Evolutionary conservation across 2,113 vertebrate genomes (phyloP), one percentile per base, ranked within the genome.

Genomic region (Smithornis capensis): DNA sequence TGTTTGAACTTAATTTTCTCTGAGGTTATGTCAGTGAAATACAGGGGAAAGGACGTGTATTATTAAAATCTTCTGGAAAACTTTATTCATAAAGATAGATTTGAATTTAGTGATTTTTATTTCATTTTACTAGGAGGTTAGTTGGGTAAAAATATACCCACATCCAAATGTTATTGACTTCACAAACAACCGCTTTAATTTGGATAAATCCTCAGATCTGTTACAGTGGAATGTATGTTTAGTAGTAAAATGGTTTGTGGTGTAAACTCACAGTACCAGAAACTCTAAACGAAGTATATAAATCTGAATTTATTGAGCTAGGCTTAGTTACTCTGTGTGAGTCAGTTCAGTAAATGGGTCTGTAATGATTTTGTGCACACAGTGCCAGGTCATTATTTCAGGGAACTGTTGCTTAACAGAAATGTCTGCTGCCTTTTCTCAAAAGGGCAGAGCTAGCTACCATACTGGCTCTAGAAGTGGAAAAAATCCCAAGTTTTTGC

Each of bases 321-420:
- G 68, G 50, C 65, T 73, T 35, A 76, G 89, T 87, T 94, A 76
- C 56, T 68, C 38, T 76, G 1, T 31, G 38, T 50, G 87, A 91
- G 57, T 83, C 87, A 57, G 29, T 69, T 79, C 70, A 65, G 67
- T 94, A 92, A 93, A 85, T 42, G 79, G 81, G 67, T 87, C 84
- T 96, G 84, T 85, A 82, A 69, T 85, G 87, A 96, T 95, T 94
- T 79, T 90, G 63, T 88, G 70, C 81, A 29, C 37, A 15, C 50
- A 59, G 35, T 59, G 50, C 68, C 79, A 68, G 90, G 44, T 76
- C 4, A 1, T 80, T 87, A 92, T 90, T 96, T 56, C 56, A 91
- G 88, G 90, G 91, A 94, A 82, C 89, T 75, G 77, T 82, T 97
- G 92, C 68, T 95, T 76, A 73, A 87, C 74, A 92, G 40, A 47